These are phyloP conservation scores for Polydrusus cervinus DNA, from an alignment of 2,888 invertebrate genomes.

Conservation along the genomic window DNA sequence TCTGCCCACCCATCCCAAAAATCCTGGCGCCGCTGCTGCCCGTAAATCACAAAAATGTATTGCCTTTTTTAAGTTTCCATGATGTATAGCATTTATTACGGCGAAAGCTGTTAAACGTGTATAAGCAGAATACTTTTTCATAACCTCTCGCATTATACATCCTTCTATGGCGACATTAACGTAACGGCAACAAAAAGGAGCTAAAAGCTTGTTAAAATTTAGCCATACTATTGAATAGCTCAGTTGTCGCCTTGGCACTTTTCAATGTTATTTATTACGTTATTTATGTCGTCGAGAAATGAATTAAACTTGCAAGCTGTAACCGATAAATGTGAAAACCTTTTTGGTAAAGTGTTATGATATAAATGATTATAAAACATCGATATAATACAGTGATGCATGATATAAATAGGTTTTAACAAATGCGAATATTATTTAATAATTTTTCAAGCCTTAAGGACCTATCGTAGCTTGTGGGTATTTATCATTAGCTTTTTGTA, in stretches of 20 bases:
- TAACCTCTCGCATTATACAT: conserved; percentile 7
- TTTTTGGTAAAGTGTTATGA: conserved; percentile 26
- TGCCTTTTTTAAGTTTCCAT: too few relatives aligned
- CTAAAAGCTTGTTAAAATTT: conserved; percentile 43
- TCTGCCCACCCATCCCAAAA: too few relatives aligned
- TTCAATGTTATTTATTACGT: conserved; percentile 47
- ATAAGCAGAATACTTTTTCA: conserved; percentile 12
- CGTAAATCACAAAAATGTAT: too few relatives aligned
- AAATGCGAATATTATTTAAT: too few relatives aligned
- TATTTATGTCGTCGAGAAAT: conserved; percentile 45
- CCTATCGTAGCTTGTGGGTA: too few relatives aligned
- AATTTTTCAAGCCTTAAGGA: too few relatives aligned
- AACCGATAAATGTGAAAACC: conserved; percentile 43
- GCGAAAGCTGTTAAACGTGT: too few relatives aligned
- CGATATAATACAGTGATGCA: background rate
- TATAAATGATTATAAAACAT: background rate
- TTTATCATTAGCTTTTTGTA: too few relatives aligned
- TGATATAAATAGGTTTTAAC: too few relatives aligned
- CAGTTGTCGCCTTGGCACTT: conserved; percentile 36
- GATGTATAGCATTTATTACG: too few relatives aligned
- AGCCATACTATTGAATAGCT: conserved; percentile 36
- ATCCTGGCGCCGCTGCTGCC: too few relatives aligned
- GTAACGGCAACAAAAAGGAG: conserved; percentile 29
- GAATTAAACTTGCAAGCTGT: conserved; percentile 47
- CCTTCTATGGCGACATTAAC: conserved; percentile 7